phyloP scores from a whole-genome alignment of 2,888 invertebrate species.

The Diplazon laetatorius region DNA sequence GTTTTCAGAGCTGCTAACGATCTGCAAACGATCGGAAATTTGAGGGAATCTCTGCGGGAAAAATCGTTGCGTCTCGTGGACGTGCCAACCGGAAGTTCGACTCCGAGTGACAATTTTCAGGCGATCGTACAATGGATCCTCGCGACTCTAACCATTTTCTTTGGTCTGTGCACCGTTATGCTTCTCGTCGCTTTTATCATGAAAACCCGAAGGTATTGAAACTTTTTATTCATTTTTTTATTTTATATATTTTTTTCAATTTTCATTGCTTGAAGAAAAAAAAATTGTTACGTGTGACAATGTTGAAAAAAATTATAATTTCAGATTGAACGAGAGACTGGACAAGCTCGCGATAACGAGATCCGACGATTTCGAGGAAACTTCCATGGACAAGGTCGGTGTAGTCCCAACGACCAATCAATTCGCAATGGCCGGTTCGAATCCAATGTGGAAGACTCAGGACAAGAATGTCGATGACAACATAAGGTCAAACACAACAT shows the following conservation, averaged over 20 bases:
- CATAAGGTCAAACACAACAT: conserved; percentile 81
- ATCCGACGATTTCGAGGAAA: conserved; percentile 87
- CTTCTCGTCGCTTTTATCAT: conserved; percentile 84
- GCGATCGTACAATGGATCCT: conserved; percentile 84
- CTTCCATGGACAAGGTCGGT: conserved; percentile 85
- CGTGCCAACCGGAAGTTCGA: conserved; percentile 82
- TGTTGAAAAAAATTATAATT: conserved; percentile 54
- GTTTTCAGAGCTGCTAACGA: conserved; percentile 83
- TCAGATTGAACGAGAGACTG: conserved; percentile 85
- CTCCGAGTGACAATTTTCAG: conserved; percentile 78
- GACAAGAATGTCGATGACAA: conserved; percentile 83
- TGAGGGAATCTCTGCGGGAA: conserved; percentile 81
- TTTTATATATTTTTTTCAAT: conserved; percentile 19
- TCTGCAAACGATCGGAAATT: conserved; percentile 81
- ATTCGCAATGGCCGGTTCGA: conserved; percentile 88
- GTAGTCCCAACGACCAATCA: conserved; percentile 88
- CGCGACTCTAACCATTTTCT: conserved; percentile 83
- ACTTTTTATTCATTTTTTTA: too few species aligned
- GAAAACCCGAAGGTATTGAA: conserved; percentile 84
- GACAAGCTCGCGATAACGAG: conserved; percentile 86
- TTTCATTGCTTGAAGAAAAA: too few species aligned
- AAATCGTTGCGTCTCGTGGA: conserved; percentile 82
- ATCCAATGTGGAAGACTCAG: conserved; percentile 87
- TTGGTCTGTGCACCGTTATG: conserved; percentile 84
- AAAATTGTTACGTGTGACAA: neutral